These are phyloP conservation scores for Hippocampus abdominalis DNA, from an alignment of 2,113 vertebrate genomes.

Conservation along the genomic window DNA sequence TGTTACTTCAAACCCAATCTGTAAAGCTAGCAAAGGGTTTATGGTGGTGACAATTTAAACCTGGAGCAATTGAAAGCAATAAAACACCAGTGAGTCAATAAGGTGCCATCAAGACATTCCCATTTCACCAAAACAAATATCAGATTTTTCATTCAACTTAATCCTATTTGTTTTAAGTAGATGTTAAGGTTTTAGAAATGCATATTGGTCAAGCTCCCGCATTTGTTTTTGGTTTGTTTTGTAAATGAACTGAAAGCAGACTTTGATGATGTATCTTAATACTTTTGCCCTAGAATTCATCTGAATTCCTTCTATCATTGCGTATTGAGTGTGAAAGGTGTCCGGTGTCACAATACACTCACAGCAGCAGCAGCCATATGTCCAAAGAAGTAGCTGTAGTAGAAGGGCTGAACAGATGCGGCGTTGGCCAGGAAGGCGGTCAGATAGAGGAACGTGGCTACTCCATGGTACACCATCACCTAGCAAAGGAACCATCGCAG, in stretches of 20 bases:
- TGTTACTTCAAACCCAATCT: no score
- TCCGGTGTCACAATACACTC: slow-evolving; percentile 54
- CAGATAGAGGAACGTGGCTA: slow-evolving; percentile 77
- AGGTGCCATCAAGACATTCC: no score
- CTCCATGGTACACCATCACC: slow-evolving; percentile 76
- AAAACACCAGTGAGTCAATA: no score
- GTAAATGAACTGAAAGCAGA: no score
- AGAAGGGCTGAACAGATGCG: slow-evolving; percentile 36
- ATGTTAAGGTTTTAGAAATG: neutral
- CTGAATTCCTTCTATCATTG: neutral
- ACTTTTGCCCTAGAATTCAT: neutral
- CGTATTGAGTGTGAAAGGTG: neutral
- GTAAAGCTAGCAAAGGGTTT: no score
- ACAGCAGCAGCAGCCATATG: slow-evolving; percentile 79
- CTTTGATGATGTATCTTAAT: neutral
- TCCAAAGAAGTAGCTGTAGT: slow-evolving; percentile 26
- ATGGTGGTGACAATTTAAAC: no score
- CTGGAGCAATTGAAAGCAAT: no score
- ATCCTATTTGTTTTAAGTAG: neutral
- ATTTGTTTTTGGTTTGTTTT: no score
- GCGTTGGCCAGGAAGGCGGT: slow-evolving; percentile 80
- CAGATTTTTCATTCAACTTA: no score
- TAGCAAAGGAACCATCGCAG: slow-evolving; percentile 34
- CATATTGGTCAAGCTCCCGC: neutral
- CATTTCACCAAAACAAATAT: no score